Conservation (phyloP, 2,113 vertebrate genomes). For the Prinia subflava region DNA sequence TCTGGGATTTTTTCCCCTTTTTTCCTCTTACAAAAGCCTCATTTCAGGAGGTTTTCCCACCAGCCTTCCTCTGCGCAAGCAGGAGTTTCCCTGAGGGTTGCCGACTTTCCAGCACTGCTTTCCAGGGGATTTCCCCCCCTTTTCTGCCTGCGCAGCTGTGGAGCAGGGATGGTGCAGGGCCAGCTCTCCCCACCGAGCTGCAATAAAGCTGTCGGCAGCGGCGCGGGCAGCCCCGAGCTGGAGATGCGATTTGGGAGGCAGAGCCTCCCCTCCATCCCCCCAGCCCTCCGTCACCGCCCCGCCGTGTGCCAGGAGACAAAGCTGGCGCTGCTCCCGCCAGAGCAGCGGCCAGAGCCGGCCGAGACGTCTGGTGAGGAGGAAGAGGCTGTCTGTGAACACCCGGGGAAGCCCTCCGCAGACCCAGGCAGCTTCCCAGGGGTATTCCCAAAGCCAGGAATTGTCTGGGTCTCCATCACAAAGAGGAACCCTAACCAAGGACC, state of each 20-base stretch:
- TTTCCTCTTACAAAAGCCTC: neutral
- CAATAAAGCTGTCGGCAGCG: slow-evolving; percentile 32
- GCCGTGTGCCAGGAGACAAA: neutral
- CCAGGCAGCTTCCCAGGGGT: fast-evolving
- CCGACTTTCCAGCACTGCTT: neutral
- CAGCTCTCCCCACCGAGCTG: neutral
- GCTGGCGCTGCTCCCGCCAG: neutral
- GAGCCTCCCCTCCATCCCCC: neutral
- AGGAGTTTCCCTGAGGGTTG: neutral
- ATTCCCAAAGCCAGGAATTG: fast-evolving
- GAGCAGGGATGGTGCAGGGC: neutral
- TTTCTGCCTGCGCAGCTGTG: neutral
- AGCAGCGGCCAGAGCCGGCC: neutral
- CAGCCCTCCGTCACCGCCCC: neutral
- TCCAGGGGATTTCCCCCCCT: neutral
- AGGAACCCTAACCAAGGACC: fast-evolving
- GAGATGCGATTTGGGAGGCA: neutral
- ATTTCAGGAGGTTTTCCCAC: neutral
- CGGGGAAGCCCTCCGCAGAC: neutral
- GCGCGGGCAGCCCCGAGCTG: neutral
- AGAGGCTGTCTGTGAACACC: neutral
- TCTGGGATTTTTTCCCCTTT: neutral
- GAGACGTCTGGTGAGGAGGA: neutral
- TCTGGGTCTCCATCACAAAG: neutral
- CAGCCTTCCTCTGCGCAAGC: neutral